Evolutionary conservation across 2,888 invertebrate genomes (phyloP).

Genomic region (Dichetophora obliterata): DNA sequence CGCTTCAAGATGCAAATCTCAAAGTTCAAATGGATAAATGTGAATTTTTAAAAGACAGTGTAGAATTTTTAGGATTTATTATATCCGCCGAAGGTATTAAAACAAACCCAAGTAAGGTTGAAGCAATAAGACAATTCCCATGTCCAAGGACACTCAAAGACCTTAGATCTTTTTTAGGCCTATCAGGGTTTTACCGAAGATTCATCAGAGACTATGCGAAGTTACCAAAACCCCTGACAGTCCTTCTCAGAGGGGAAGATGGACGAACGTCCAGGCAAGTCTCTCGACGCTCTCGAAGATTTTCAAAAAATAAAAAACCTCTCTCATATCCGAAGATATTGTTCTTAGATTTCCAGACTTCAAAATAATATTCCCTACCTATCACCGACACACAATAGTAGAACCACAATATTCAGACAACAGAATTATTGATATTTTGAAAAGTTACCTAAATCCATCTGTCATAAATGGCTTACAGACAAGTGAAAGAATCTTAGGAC

Average conservation of each 20-base stretch:
- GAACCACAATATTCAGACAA: too few species aligned
- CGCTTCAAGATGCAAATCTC: too few species aligned
- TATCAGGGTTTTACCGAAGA: conserved; percentile 14
- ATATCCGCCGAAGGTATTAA: too few species aligned
- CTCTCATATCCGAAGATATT: conserved; percentile 40
- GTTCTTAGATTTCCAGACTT: conserved; percentile 44
- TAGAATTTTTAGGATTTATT: too few species aligned
- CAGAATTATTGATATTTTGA: too few species aligned
- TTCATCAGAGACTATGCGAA: conserved; percentile 46
- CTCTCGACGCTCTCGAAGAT: conserved; percentile 38
- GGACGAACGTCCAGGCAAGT: conserved; percentile 41
- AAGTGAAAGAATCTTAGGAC: too few species aligned
- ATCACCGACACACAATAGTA: too few species aligned
- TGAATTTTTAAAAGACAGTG: background rate
- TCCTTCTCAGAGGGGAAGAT: conserved; percentile 48
- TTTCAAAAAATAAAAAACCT: conserved; percentile 42
- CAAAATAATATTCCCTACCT: too few species aligned
- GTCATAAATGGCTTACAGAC: too few species aligned
- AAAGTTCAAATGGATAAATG: too few species aligned
- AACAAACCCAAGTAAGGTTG: conserved; percentile 7
- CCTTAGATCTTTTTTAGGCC: conserved; percentile 36
- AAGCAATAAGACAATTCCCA: background rate
- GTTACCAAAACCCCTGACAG: conserved; percentile 47
- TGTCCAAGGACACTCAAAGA: conserved; percentile 9
- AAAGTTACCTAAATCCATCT: too few species aligned